Conservation (phyloP, 1,140 invertebrate species). For the Steinernema khuongi region DNA sequence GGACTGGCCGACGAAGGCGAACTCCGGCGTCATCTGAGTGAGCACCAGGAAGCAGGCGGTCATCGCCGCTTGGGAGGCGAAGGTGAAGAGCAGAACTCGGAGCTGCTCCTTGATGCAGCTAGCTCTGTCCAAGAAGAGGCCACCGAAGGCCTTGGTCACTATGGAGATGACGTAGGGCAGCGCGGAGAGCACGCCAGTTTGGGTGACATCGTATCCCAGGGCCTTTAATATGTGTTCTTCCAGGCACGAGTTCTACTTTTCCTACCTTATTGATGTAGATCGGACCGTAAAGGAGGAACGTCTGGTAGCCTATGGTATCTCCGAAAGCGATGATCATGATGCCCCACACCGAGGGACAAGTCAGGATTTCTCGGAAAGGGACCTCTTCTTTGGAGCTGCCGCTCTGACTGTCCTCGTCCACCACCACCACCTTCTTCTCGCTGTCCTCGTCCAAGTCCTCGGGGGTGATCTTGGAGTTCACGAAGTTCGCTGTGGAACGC, state of each 20-base stretch:
- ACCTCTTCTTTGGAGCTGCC: not conserved
- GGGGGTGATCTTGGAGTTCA: not conserved
- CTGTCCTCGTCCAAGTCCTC: not conserved
- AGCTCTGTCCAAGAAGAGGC: not conserved
- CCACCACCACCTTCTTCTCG: not conserved
- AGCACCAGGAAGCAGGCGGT: not conserved
- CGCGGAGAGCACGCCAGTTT: not conserved
- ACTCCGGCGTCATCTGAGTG: not conserved
- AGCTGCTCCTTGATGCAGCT: not conserved
- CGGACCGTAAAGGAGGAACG: not conserved
- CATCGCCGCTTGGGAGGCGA: not conserved
- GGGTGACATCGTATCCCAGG: not conserved
- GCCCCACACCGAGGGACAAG: not conserved
- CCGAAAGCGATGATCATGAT: constrained; percentile 7
- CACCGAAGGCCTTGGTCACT: not conserved
- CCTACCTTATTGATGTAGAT: constrained; percentile 4
- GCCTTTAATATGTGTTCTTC: not conserved
- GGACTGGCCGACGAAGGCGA: not conserved
- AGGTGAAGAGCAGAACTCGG: not conserved
- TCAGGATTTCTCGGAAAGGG: not conserved
- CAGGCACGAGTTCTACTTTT: not conserved
- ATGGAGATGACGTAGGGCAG: not conserved
- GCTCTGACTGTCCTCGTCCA: not conserved
- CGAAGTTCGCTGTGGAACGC: not conserved
- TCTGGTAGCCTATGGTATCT: not conserved